These are phyloP conservation scores for Penaeus chinensis DNA, from an alignment of 1,140 invertebrate species.

Conservation along the genomic window DNA sequence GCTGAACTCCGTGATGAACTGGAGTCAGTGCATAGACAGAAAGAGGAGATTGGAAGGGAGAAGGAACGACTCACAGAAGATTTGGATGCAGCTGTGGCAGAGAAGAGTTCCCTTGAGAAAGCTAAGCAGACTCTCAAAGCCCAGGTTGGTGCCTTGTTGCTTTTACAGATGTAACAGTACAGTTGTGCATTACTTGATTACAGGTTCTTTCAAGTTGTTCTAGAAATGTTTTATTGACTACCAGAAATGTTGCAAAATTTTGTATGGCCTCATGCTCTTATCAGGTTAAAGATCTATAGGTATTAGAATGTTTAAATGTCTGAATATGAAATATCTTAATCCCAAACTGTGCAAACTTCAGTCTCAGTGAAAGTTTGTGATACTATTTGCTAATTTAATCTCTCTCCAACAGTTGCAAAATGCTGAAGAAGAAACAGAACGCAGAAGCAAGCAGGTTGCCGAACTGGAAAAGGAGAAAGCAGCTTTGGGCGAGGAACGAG, in stretches of 20 bases:
- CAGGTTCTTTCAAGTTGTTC: no score
- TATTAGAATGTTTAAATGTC: no score
- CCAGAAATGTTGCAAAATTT: no score
- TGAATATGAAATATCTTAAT: no score
- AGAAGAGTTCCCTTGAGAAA: constrained; percentile 56
- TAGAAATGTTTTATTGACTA: no score
- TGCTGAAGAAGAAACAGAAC: constrained; percentile 55
- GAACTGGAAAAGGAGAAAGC: constrained; percentile 60
- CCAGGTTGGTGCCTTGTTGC: constrained; percentile 40
- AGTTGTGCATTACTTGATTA: no score
- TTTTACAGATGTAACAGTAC: no score
- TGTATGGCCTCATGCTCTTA: no score
- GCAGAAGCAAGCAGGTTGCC: constrained; percentile 40
- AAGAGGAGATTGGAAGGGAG: constrained; percentile 57
- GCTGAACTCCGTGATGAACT: constrained; percentile 62
- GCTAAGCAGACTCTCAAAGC: constrained; percentile 52
- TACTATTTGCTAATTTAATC: neutral
- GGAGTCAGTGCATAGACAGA: constrained; percentile 51
- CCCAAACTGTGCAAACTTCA: no score
- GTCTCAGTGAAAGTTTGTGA: no score
- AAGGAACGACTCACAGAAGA: constrained; percentile 62
- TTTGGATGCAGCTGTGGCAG: constrained; percentile 55
- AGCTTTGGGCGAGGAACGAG: constrained; percentile 55
- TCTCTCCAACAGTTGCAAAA: constrained; percentile 38
- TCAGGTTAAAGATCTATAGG: no score